These are phyloP conservation scores for Blomia tropicalis DNA, from an alignment of 2,888 invertebrate species.

Conservation along the genomic window DNA sequence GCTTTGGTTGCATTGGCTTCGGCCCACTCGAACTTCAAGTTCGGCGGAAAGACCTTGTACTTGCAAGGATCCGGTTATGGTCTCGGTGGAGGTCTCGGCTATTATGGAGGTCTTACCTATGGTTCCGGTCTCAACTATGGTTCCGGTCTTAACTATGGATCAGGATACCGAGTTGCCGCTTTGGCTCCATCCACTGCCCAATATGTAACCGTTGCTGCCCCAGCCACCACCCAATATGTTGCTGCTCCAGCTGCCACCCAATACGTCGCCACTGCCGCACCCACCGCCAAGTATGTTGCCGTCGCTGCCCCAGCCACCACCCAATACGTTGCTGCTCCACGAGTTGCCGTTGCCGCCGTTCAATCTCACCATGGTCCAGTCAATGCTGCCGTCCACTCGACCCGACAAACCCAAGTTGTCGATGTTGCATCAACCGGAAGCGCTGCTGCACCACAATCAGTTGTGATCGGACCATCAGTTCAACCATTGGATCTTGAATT, in stretches of 20 bases:
- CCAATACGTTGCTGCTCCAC: neutral
- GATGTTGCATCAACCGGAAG: neutral
- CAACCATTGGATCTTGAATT: slow-evolving; percentile 9
- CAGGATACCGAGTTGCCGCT: neutral
- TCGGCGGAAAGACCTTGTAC: neutral
- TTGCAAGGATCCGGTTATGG: neutral
- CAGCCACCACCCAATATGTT: no score
- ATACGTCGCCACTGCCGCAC: neutral
- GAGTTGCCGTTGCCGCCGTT: neutral
- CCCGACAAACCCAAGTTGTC: neutral
- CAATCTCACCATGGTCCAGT: neutral
- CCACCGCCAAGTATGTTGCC: neutral
- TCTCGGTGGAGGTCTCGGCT: neutral
- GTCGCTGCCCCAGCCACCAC: neutral
- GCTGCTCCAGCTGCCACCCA: neutral
- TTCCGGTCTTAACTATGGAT: neutral
- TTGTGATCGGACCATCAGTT: slow-evolving; percentile 11
- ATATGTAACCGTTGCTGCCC: neutral
- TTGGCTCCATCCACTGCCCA: neutral
- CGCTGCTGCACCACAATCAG: neutral
- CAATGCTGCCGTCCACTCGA: slow-evolving; percentile 4
- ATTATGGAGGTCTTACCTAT: neutral
- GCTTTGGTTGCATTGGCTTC: neutral
- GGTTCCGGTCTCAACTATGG: neutral
- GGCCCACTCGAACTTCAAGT: neutral